Base-by-base conservation (phyloP, 2,797 vertebrate genomes). In the Notamacropus eugenii region DNA sequence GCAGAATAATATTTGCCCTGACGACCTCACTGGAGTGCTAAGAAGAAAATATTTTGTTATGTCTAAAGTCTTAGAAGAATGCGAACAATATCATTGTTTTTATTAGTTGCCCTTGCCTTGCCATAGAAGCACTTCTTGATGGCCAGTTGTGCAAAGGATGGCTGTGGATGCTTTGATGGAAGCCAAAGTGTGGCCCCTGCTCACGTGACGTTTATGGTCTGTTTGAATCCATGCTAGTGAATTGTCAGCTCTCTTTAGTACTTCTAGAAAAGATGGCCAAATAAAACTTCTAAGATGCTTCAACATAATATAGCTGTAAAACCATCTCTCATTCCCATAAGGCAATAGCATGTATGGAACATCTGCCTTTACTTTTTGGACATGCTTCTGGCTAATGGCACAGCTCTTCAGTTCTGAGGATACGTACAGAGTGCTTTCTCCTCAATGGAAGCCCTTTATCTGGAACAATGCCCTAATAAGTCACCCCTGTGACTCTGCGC, bases 381-480 rank as follows among this genome's bases (percentile, higher is more conserved):
- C 2, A 34, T 90, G 87, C 93, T 93, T 94, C 91, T 94, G 93
- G 58, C 62, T 74, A 90, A 90, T 93, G 31, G 74, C 54, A 91
- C 90, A 92, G 95, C 55, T 93, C 96, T 94, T 92, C 95, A 97
- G 97, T 95, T 95, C 95, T 95, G 87, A 96, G 55, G 0, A 1
- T 55, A 92, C 13, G 90, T 92, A 95, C n/a, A 27, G 54, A 91
- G 95, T 87, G 74, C 94, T 97, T 95, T 82, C n/a, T 94, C 92
- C 94, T 96, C 96, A 94, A 91, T 57, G 90, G 93, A 97, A 97
- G 94, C 67, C 58, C 29, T 95, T 95, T 94, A 90, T 97, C 95
- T 98, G 97, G 98, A 97, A 97, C 95, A 46, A 8, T 97, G 97
- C 97, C 97, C 96, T 97, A 95, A 94, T 96, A 97, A 96, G 94